Evolutionary conservation across 2,797 vertebrate genomes (phyloP), one percentile per base, ranked within the genome.

Genomic region (Miichthys miiuy): DNA sequence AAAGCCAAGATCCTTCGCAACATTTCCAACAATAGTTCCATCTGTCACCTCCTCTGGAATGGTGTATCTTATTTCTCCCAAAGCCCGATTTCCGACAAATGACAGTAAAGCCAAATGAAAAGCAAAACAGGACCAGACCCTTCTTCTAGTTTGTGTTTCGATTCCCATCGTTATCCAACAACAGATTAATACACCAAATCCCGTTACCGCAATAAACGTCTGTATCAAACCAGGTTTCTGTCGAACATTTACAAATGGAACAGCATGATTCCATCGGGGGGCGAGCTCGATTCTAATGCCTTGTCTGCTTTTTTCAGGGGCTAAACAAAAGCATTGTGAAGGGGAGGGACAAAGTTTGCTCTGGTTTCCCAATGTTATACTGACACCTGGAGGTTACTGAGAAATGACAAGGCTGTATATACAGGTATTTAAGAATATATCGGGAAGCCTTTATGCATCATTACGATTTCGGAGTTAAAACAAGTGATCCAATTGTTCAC

Each of bases 1-100:
- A 50, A 96, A 82, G 38, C 94, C 95, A 57, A 96, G 79, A 90
- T 96, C 95, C 44, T 93, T 95, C 0, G 94, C 95, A 11, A 94
- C 73, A 79, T 96, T 95, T 61, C 95, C 95, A 50, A 96, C 92
- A 54, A 92, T 38, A 4, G 91, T 88, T 58, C 93, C 95, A 1
- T 86, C 83, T 71, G 93, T 91, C 5, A 92, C 83, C 74, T 96
- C 96, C 76, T 96, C 96, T 0, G 93, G 87, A 81, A 96, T 76
- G 2, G 91, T 92, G 75, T 96, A 97, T 21, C 91, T 83, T 50
- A 95, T 89, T 63, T 94, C 92, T 47, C 93, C 94, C 0, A 79
- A 85, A 46, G 82, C 80, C 20, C 38, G 48, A 10, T 75, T 63
- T 30, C 52, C 58, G 6, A 61, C 23, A 52, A 74, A 46, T 41